A percentile compares a stretch with the other conserved stretches of the same genome.
Conservation (phyloP, 2,113 vertebrate genomes). For the Corythornis cristatus region DNA sequence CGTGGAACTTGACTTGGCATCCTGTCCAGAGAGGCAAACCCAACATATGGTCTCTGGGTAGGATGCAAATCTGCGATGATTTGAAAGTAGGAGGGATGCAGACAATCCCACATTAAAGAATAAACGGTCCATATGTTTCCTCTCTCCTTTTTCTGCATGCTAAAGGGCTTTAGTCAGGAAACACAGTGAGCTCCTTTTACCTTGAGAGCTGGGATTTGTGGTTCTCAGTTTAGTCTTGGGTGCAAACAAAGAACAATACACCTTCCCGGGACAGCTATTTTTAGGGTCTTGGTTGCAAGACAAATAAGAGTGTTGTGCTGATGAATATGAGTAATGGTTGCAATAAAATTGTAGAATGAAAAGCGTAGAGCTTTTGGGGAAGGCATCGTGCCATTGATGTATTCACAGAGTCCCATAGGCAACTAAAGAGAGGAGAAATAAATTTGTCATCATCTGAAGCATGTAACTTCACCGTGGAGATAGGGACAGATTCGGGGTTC, state of each 20-base stretch:
- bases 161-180: slow-evolving; percentile 39
- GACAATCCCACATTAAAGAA: slow-evolving; percentile 56
- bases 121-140: slow-evolving; percentile 52
- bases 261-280: slow-evolving; percentile 37
- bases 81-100: slow-evolving; percentile 12
- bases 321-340: not conserved
- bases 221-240: not conserved
- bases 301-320: not conserved
- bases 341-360: not conserved
- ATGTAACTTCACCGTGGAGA: not conserved
- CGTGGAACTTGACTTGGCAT: not conserved
- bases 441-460: not conserved
- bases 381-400: not conserved
- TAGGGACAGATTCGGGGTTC: not conserved
- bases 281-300: slow-evolving; percentile 25
- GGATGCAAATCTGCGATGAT: slow-evolving; percentile 32
- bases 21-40: not conserved
- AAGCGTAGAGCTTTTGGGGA: not conserved
- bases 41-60: not conserved
- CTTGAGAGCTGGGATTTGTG: not conserved
- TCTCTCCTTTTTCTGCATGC: not conserved
- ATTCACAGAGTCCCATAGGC: not conserved
- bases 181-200: not conserved
- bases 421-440: not conserved
- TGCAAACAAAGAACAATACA: slow-evolving; percentile 31